Base-by-base conservation (phyloP, 2,113 vertebrate genomes). In the Mesocricetus auratus region DNA sequence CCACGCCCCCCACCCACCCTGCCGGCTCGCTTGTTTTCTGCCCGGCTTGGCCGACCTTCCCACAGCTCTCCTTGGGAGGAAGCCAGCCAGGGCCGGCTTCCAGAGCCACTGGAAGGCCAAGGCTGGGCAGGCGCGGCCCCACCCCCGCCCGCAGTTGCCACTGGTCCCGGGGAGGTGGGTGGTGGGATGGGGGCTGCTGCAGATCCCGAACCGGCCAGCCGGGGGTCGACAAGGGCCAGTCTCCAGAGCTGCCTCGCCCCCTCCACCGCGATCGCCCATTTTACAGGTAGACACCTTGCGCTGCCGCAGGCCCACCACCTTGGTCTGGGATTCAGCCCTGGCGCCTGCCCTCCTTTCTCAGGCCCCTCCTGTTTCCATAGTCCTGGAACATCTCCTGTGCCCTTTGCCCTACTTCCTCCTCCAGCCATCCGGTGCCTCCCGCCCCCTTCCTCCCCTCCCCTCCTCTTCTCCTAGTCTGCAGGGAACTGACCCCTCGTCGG, bases 31-130 rank as follows among this genome's bases (percentile, higher is more conserved):
- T 97, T 92, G 96, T 96, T 93, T 93, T 92, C 92, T 68, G 78
- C 60, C 81, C 45, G 3, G 75, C 85, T 96, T 97, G 96, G 89
- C 97, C 60, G 95, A 97, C 95, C 95, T 97, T 97, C 82, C 89
- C 85, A 53, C 88, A 19, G 33, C 81, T 90, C 79, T 97, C 66
- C 94, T 94, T 93, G 97, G 97, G 90, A 95, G 73, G 47, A 1
- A 2, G 88, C 96, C 96, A 93, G 85, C 93, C 96, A 74, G 88
- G 71, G 94, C 90, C 79, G 8, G 53, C 81, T 89, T 89, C 96
- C 97, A 97, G 74, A 42, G 21, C 73, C 78, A 45, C 82, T 89
- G 53, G 53, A 81, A 93, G 86, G 64, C 90, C 89, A 94, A 85
- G 58, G 58, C 95, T 53, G 83, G 88, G 90, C 95, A 86, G 94